phyloP scores from a whole-genome alignment of 2,888 invertebrate genomes.

The Plebejus argus region DNA sequence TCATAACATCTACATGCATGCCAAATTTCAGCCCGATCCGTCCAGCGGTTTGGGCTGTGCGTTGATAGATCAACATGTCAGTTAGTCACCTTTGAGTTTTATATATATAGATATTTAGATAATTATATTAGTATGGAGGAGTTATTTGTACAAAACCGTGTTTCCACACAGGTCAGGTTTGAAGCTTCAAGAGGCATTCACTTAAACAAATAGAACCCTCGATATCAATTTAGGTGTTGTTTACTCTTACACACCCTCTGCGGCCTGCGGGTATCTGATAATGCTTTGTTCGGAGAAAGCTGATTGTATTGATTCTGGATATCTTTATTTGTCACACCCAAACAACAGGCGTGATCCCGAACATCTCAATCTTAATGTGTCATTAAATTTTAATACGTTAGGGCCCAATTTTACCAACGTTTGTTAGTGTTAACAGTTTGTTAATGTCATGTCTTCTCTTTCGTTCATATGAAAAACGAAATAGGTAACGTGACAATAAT shows the following conservation, averaged over 20 bases:
- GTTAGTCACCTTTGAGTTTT: no score
- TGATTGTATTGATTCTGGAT: conserved; percentile 30
- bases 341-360: neutral
- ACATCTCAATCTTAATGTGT: neutral
- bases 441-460: no score
- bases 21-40: no score
- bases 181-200: conserved; percentile 28
- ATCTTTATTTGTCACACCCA: conserved; percentile 25
- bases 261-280: conserved; percentile 42
- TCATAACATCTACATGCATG: no score
- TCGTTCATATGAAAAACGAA: no score
- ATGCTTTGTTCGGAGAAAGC: conserved; percentile 46
- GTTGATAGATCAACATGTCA: no score
- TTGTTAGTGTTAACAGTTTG: no score
- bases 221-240: conserved; percentile 46
- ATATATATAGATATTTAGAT: no score
- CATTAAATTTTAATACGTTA: neutral
- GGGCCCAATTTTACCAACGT: no score
- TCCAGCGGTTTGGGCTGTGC: no score
- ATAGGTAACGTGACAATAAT: no score
- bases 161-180: neutral
- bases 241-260: conserved; percentile 54
- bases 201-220: conserved; percentile 37
- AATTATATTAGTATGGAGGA: no score
- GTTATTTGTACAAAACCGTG: neutral